Conservation (phyloP, 2,888 invertebrate genomes). For the Leucoma salicis region DNA sequence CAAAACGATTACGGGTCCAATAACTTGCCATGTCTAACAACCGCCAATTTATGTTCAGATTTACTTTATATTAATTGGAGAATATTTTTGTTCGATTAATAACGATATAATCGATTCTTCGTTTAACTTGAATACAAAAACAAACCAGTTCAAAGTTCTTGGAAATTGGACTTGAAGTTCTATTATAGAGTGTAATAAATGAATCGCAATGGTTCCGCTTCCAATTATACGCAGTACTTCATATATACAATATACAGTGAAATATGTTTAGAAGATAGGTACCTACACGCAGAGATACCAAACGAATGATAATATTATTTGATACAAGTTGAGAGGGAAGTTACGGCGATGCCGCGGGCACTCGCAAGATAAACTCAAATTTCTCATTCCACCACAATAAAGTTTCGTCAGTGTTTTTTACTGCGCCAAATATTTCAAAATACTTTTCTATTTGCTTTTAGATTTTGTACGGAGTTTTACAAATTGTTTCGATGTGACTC, state of each 20-base stretch:
- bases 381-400: slow-evolving; percentile 59
- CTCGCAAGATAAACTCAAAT: slow-evolving; percentile 61
- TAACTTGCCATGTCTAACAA: no score
- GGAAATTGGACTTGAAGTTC: not conserved
- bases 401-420: slow-evolving; percentile 51
- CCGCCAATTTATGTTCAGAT: no score
- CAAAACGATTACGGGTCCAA: no score
- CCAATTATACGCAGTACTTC: slow-evolving; percentile 35
- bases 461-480: slow-evolving; percentile 48
- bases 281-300: slow-evolving; percentile 38
- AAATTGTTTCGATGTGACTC: slow-evolving; percentile 55
- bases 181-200: not conserved
- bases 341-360: slow-evolving; percentile 38
- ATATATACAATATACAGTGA: not conserved
- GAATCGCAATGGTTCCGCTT: slow-evolving; percentile 23
- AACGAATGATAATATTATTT: slow-evolving; percentile 65
- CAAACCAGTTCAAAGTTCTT: not conserved
- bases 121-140: not conserved
- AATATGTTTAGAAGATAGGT: slow-evolving; percentile 17
- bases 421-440: slow-evolving; percentile 59
- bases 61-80: no score
- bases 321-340: slow-evolving; percentile 52
- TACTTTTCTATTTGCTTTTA: slow-evolving; percentile 60
- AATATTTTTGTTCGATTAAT: no score
- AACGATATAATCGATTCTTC: not conserved